Base-by-base conservation (phyloP, 2,113 vertebrate genomes). In the Pedionomus torquatus region DNA sequence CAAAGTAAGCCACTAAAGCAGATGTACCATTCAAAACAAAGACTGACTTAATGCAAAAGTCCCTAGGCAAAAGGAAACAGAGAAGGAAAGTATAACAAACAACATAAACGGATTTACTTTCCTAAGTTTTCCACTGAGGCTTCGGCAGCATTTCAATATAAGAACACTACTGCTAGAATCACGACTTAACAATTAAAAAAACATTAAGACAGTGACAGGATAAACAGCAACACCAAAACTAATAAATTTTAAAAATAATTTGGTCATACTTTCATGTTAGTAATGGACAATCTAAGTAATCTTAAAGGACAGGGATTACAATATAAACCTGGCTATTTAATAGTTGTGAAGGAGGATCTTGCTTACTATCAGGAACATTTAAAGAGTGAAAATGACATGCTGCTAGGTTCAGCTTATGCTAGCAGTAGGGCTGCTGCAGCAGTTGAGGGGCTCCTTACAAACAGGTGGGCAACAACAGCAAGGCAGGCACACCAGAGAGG, bases 331-430 rank as follows among this genome's bases (percentile, higher is more conserved):
- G 37, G 13, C 24, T 89, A 71, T 51, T 46, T n/a, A 64, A 61
- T 79, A 63, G 28, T 1, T 8, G 16, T 2, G 1, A 74, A 30
- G 4, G 11, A 84, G 4, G 19, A 75, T 60, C 91, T 23, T 65
- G 33, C 28, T 44, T 60, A 18, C 37, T 54, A 1, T 21, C 33
- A 51, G 24, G 41, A 64, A 14, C 39, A n/a, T 28, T 13, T 31
- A 60, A 64, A 13, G 30, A 41, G 19, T 13, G 31, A 17, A 17
- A 82, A 43, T 2, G 19, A 31, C 77, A 68, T 9, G 16, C 9
- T 7, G 20, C 16, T 8, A 7, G 16, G 37, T 33, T 3, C 0
- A 6, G 28, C 30, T 49, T 2, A 8, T 7, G 17, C 20, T 5
- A 44, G 55, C 35, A 43, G 35, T 1, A 17, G 10, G 4, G n/a